Base-by-base conservation (phyloP, 2,888 invertebrate genomes). In the Drosophila multiciliata region DNA sequence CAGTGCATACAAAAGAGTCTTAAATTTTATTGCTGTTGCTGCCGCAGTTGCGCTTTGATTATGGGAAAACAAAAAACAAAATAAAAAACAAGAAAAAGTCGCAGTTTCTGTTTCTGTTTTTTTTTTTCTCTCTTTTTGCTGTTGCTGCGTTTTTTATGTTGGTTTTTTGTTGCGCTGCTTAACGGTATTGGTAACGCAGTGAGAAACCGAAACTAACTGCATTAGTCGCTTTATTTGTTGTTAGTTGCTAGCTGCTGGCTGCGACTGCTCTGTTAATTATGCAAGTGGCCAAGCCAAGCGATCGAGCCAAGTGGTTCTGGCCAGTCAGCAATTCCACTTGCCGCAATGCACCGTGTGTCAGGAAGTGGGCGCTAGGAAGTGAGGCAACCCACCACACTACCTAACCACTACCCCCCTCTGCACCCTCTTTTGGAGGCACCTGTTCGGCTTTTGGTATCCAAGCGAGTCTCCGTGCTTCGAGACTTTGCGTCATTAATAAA, bases 401-500 rank as follows among this genome's bases (percentile, higher is more conserved):
- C 29, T 26, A 26, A 26, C 26, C 5, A 26, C 33, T 32, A 6
- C 42, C 23, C 32, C 4, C 26, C 6, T 26, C 15, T 40, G n/a
- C 29, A 29, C 12, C 12, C 20, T 1, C 15, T 4, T 45, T 45
- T 15, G 11, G 36, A n/a, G 53, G 57, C 84, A 83, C 87, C 82
- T 82, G 83, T 86, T 80, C 66, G 32, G 36, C 61, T 52, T 29
- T 29, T 33, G 52, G 33, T 15, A 35, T 38, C n/a, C 33, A 40
- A 49, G 54, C 53, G n/a, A 64, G 62, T 61, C 54, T 60, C 45
- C 23, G 38, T 60, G 54, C 64, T 52, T 33, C 40, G 53, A 59
- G 72, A 42, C 64, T 70, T 73, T 86, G 86, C 88, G 88, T 86
- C 89, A 89, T 89, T 89, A 89, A 89, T 89, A 86, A 86, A 86